Percentiles rank a stretch among this genome's conserved stretches.
Conservation (phyloP, 2,797 vertebrate genomes). For the Pterois miles region DNA sequence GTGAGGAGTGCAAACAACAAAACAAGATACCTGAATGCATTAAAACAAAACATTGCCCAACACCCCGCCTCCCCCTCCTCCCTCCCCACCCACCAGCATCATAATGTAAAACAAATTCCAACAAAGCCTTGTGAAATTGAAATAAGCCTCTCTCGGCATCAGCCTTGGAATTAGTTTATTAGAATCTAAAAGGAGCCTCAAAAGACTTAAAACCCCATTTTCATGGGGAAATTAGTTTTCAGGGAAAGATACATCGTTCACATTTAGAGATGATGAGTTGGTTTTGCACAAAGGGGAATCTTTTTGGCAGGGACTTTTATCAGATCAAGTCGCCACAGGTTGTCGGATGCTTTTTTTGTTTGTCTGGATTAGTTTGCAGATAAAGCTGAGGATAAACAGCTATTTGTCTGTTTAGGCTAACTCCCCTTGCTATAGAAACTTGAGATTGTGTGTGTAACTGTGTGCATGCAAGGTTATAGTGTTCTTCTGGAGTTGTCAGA, state of each 20-base stretch:
- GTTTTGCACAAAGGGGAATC: constrained; percentile 62
- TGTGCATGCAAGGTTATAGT: constrained; percentile 1
- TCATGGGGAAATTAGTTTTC: constrained; percentile 79
- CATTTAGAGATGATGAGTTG: constrained; percentile 73
- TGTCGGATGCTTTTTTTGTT: constrained; percentile 59
- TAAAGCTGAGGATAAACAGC: constrained; percentile 54
- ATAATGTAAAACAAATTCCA: constrained; percentile 81
- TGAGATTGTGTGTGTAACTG: background rate
- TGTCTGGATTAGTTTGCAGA: constrained; percentile 62
- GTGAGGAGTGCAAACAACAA: constrained; percentile 47
- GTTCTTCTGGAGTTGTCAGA: constrained; percentile 6
- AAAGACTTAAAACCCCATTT: constrained; percentile 80
- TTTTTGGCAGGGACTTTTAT: constrained; percentile 62
- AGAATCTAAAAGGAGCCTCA: constrained; percentile 77
- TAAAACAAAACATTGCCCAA: constrained; percentile 50
- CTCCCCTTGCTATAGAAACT: constrained; percentile 22
- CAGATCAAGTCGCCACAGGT: constrained; percentile 67
- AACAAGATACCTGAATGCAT: constrained; percentile 63
- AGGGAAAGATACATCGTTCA: constrained; percentile 69
- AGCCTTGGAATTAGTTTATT: constrained; percentile 79
- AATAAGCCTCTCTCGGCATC: constrained; percentile 67
- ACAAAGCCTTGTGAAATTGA: constrained; percentile 78
- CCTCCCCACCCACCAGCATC: constrained; percentile 51
- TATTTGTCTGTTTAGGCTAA: constrained; percentile 50
- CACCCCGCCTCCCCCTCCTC: background rate